phyloP scores from a whole-genome alignment of 2,113 vertebrate genomes.

The Oreochromis niloticus region DNA sequence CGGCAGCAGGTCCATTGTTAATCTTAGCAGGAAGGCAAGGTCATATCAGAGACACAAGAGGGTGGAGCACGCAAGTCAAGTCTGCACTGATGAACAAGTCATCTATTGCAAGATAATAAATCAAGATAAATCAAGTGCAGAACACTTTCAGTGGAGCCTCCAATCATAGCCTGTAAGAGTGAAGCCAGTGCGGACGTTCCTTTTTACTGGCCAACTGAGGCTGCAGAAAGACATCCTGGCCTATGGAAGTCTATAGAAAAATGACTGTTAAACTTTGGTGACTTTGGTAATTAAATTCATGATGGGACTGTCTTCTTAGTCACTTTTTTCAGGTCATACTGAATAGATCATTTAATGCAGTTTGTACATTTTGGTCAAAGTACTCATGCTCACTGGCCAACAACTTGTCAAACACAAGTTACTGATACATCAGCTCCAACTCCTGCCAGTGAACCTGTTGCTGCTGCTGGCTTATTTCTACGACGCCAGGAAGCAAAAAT shows the following conservation, averaged over 20 bases:
- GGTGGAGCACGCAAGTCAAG: not conserved
- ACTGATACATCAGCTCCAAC: not conserved
- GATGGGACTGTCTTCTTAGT: not conserved
- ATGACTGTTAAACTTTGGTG: not conserved
- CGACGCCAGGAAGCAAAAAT: not conserved
- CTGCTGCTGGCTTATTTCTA: not conserved
- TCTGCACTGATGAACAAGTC: conserved; percentile 8
- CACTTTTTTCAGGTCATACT: not conserved
- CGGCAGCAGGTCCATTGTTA: conserved; percentile 53
- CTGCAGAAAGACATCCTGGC: not conserved
- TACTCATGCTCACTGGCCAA: not conserved
- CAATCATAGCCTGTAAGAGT: not conserved
- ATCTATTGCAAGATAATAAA: not conserved
- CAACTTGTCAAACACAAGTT: not conserved
- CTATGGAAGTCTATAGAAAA: not conserved
- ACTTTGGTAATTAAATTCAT: not conserved
- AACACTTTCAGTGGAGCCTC: not conserved
- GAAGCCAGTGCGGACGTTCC: not conserved
- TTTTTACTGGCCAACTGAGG: not conserved
- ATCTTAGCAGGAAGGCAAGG: conserved; percentile 42
- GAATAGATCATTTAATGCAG: not conserved
- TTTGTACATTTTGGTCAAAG: not conserved
- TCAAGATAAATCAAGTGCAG: not conserved
- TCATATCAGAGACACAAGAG: conserved; percentile 17
- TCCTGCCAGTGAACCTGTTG: not conserved